Percentiles rank a stretch among this genome's conserved stretches.
phyloP scores from a whole-genome alignment of 2,888 invertebrate genomes.

The Cataglyphis albicans region DNA sequence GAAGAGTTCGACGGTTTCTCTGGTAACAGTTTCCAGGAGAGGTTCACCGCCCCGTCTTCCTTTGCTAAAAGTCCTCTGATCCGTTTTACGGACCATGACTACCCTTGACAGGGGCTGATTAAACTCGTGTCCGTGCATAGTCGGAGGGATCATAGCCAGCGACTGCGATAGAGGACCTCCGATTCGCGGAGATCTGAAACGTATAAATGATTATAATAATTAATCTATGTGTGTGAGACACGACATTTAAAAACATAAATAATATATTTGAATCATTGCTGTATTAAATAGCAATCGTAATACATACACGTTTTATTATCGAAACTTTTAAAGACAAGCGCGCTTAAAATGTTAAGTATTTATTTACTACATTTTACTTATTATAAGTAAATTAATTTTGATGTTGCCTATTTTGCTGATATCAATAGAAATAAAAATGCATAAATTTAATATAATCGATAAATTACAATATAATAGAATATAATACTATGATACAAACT shows the following conservation, averaged over 20 bases:
- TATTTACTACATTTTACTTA: neutral
- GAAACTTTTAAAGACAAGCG: neutral
- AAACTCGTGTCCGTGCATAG: constrained; percentile 85
- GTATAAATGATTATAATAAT: constrained; percentile 34
- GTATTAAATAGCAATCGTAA: neutral
- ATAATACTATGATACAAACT: neutral
- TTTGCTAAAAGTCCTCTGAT: constrained; percentile 89
- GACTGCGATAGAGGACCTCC: constrained; percentile 85
- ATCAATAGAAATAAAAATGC: neutral
- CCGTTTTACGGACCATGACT: constrained; percentile 90
- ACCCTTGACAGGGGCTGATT: constrained; percentile 87
- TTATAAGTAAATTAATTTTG: neutral
- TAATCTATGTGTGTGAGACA: neutral
- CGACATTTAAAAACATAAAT: constrained; percentile 2
- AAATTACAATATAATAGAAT: neutral
- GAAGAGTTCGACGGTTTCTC: constrained; percentile 90
- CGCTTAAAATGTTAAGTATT: neutral
- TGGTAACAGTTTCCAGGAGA: constrained; percentile 89
- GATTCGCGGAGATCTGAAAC: constrained; percentile 83
- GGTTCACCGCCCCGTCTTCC: constrained; percentile 88
- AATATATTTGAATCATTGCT: neutral
- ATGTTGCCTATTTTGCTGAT: neutral
- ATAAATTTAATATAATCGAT: neutral
- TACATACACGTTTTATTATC: neutral
- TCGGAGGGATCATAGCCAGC: constrained; percentile 85